Base-by-base conservation (phyloP, 1,140 invertebrate genomes). In the Habropoda laboriosa region DNA sequence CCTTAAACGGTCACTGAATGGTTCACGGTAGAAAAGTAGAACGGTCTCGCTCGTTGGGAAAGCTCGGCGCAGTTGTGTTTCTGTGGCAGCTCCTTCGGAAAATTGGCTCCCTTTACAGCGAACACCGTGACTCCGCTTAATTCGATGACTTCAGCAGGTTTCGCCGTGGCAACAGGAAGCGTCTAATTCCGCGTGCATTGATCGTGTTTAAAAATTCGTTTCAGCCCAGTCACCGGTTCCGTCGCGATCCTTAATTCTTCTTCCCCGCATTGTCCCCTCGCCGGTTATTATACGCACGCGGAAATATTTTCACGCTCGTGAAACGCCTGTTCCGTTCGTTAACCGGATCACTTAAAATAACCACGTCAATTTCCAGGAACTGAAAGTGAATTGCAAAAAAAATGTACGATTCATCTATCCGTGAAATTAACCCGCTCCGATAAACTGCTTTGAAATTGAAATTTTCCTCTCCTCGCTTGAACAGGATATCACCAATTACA, bases 141-240 rank as follows among this genome's bases (percentile, higher is more conserved):
- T 68, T 57, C 63, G 30, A 76, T 76, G 73, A 76, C 51, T 55
- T 57, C 51, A 76, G 73, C 73, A 76, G 30, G n/a, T 76, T 76
- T 76, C 55, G 32, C 32, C 2, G 7, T 7, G n/a, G 6, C 4
- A 6, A 21, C 73, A 67, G 73, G 63, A 76, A 76, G 38, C 73
- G 21, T 24, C 18, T 55, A 42, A 68, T 75, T 40, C 30, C 57
- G 57, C 1, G 30, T 16, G 35, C 47, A 40, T 27, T 30, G 49
- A 76, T 67, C 61, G 49, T 4, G 12, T 12, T 45, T 16, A 66
- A 67, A 67, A 67, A 67, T 57, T 76, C 21, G 2, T 57, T 68
- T 27, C 32, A 3, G 16, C 32, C n/a, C 61, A 30, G 24, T 67
- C 49, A 45, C 35, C 47, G 47, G 21, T 40, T 61, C 58, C 58